phyloP scores from a whole-genome alignment of 2,797 vertebrate species.

The Psittacula echo region DNA sequence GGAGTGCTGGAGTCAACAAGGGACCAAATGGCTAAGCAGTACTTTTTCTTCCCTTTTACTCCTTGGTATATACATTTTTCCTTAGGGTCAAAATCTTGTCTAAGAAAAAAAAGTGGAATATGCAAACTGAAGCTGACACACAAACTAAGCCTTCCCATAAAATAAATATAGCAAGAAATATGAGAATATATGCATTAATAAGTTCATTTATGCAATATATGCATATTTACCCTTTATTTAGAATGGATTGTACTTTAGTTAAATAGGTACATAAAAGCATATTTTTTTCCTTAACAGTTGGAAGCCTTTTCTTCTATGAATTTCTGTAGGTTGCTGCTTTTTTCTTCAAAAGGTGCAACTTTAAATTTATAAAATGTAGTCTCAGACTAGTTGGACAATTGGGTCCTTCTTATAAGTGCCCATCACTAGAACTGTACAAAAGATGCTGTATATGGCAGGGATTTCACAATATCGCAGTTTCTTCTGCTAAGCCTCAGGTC shows the following conservation, averaged over 20 bases:
- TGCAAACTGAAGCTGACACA: neutral
- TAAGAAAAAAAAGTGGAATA: neutral
- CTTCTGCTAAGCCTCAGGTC: neutral
- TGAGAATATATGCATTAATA: neutral
- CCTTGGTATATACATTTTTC: neutral
- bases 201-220: neutral
- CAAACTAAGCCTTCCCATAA: neutral
- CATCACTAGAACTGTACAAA: neutral
- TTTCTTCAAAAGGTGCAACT: neutral
- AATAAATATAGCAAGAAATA: neutral
- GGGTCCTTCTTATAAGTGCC: neutral
- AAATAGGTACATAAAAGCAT: neutral
- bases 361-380: neutral
- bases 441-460: neutral
- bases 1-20: neutral
- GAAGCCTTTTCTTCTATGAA: neutral
- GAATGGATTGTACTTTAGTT: neutral
- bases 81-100: neutral
- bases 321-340: neutral
- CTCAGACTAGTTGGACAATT: neutral
- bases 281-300: neutral
- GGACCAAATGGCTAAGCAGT: neutral
- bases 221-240: neutral
- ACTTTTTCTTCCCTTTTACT: neutral
- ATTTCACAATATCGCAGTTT: neutral